Percentiles rank a stretch among this genome's conserved stretches.
Conservation (phyloP, 2,113 vertebrate species). For the Podarcis muralis region DNA sequence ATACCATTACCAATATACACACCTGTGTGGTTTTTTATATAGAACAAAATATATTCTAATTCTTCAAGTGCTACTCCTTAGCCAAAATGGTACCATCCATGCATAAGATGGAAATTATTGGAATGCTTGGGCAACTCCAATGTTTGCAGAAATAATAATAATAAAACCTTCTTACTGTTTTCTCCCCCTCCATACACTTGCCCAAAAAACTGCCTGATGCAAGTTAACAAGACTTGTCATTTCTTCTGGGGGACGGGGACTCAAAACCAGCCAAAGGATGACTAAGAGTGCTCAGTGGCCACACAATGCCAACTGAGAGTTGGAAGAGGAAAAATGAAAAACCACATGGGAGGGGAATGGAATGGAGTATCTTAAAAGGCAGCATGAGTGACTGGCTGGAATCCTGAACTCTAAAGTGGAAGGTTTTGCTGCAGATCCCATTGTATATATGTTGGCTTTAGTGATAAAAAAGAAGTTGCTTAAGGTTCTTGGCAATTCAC, state of each 20-base stretch:
- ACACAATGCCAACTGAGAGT: not conserved
- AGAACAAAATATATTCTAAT: not conserved
- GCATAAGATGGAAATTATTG: too few relatives aligned
- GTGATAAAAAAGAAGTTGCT: not conserved
- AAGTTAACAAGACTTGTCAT: not conserved
- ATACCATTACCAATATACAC: not conserved
- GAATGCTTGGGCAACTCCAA: too few relatives aligned
- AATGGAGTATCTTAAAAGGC: not conserved
- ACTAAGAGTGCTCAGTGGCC: not conserved
- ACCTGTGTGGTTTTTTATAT: not conserved
- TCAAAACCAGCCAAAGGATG: not conserved
- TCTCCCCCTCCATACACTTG: not conserved
- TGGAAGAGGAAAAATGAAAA: not conserved
- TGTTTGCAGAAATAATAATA: too few relatives aligned
- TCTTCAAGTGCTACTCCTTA: not conserved
- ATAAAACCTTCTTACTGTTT: not conserved
- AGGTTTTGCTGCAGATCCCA: not conserved
- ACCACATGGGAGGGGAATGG: not conserved
- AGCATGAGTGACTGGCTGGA: not conserved
- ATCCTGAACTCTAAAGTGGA: not conserved
- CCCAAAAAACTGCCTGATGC: not conserved
- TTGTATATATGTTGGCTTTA: not conserved
- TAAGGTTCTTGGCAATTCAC: not conserved
- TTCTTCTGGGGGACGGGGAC: not conserved
- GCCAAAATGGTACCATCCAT: not conserved